Base-by-base conservation (phyloP, 2,113 vertebrate species). In the Microtus richardsoni region DNA sequence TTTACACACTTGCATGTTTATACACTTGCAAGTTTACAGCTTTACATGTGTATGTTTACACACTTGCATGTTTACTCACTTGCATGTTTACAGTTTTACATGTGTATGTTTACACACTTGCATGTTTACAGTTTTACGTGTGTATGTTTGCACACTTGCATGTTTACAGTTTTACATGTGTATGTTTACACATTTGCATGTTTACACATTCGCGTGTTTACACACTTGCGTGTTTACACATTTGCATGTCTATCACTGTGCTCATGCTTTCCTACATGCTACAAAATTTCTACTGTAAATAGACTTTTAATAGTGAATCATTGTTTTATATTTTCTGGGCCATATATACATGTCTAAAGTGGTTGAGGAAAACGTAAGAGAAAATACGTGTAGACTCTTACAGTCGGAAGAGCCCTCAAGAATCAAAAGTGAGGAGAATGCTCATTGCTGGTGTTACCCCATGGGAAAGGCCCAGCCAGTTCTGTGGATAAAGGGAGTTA, bases 381-480 rank as follows among this genome's bases (percentile, higher is more conserved):
- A 83, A 94, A 88, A 70, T 14, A 36, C 33, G n/a, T 1, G 41
- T 5, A 22, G 41, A 49, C 44, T 33, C 17, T 36, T 52, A 75
- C 26, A 54, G 22, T n/a, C 28, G 30, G 14, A 71, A 87, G 44
- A 41, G 9, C 39, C 58, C 13, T 88, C 3, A 90, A n/a, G 39
- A 95, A 70, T 73, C 41, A 74, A 83, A 78, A 88, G 4, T 54
- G n/a, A 91, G 52, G 58, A 19, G 80, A 93, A 86, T 82, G 44
- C 62, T 28, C 78, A 44, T 9, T n/a, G 17, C 71, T 62, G 22
- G 0, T 80, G 19, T 68, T 80, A 2, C 84, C 73, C 7, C 58
- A 2, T 26, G 19, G 58, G 79, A 58, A 75, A 82, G 74, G 13
- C 28, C 21, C 77, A 11, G 2, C 17, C 77, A 11, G 1, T 62